phyloP scores from a whole-genome alignment of 2,797 vertebrate species.

The Pelochelys cantorii region DNA sequence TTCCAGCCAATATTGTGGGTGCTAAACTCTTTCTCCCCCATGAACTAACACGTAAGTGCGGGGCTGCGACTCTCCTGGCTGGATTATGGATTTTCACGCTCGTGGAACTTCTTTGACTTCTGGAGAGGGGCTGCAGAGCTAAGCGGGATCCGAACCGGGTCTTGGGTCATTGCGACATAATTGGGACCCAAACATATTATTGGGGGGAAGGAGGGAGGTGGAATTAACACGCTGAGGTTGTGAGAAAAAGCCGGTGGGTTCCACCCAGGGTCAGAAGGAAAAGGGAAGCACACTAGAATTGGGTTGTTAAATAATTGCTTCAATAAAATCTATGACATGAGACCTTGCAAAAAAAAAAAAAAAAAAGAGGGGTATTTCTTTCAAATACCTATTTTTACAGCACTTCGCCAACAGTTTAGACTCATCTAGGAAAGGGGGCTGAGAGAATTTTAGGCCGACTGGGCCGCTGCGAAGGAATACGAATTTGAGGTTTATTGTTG shows the following conservation, averaged over 20 bases:
- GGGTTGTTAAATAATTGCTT: conserved; percentile 53
- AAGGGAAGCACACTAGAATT: neutral
- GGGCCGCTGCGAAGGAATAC: neutral
- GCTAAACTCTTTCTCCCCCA: neutral
- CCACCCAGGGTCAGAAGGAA: neutral
- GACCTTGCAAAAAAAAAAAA: neutral
- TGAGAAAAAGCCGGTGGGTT: conserved; percentile 17
- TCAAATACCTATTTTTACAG: neutral
- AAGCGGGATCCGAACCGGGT: neutral
- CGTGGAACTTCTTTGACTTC: neutral
- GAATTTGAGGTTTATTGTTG: neutral
- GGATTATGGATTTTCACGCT: neutral
- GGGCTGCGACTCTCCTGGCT: neutral
- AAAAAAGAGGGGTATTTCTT: neutral
- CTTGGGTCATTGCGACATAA: neutral
- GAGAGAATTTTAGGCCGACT: neutral
- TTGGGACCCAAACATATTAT: neutral
- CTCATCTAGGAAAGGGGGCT: neutral
- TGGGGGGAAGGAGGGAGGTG: neutral
- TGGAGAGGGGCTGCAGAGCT: neutral
- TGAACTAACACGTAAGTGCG: neutral
- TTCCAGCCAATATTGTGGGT: conserved; percentile 3
- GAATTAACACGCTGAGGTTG: neutral
- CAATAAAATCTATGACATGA: conserved; percentile 50
- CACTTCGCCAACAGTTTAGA: neutral